A percentile compares a stretch with the other conserved stretches of the same genome.
These are phyloP conservation scores for Fregetta grallaria DNA, from an alignment of 2,113 vertebrate genomes.

Conservation along the genomic window DNA sequence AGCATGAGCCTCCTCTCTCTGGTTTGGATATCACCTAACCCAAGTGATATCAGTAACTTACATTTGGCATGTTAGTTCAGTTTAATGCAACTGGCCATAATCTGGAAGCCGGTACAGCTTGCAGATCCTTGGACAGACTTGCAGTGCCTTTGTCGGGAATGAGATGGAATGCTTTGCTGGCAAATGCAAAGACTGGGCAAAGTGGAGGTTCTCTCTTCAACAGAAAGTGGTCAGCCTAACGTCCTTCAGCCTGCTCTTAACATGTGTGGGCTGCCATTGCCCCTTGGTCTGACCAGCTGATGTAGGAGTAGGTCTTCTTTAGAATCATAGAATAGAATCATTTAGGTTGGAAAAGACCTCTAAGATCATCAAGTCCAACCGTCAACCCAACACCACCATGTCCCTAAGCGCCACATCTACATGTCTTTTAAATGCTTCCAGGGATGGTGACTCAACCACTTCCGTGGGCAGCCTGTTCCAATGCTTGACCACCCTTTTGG, in stretches of 20 bases:
- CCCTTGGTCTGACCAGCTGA: background rate
- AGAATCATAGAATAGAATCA: too few relatives aligned
- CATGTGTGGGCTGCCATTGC: background rate
- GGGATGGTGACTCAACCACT: too few relatives aligned
- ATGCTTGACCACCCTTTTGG: too few relatives aligned
- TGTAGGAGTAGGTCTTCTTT: background rate
- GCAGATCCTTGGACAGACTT: background rate
- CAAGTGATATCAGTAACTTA: background rate
- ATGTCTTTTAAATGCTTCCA: too few relatives aligned
- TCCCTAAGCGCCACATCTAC: too few relatives aligned
- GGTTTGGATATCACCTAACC: background rate
- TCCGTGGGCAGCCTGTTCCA: too few relatives aligned
- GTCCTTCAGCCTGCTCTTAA: background rate
- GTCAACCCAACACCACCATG: too few relatives aligned
- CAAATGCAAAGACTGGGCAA: background rate
- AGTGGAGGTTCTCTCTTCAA: background rate
- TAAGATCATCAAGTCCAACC: too few relatives aligned
- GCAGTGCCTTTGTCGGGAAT: background rate
- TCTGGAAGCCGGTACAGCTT: background rate
- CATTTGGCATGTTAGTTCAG: background rate
- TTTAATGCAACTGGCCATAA: background rate
- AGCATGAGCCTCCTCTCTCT: background rate
- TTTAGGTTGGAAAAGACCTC: too few relatives aligned
- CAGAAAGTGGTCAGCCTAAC: background rate
- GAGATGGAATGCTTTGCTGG: background rate